phyloP scores from a whole-genome alignment of 2,113 vertebrate species.

The Caloenas nicobarica region DNA sequence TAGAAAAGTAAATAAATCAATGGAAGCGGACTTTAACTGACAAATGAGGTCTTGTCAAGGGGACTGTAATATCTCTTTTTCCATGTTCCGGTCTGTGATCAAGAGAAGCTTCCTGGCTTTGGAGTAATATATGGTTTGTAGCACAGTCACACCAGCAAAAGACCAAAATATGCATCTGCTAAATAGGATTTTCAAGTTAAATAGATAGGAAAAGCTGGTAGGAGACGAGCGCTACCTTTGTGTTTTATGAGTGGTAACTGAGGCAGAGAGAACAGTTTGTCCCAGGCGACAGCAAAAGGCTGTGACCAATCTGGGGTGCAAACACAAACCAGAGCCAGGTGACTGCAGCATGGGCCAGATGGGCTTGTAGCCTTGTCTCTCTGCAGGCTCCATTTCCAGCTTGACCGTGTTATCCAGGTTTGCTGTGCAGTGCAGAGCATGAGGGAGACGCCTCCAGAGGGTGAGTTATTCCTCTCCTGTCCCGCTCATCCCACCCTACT shows the following conservation, averaged over 20 bases:
- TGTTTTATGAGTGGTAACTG: neutral
- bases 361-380: neutral
- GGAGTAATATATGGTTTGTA: neutral
- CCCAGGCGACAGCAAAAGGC: neutral
- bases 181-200: neutral
- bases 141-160: neutral
- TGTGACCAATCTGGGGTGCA: neutral
- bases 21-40: neutral
- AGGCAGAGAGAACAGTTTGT: neutral
- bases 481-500: neutral
- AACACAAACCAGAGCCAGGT: neutral
- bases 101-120: neutral
- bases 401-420: rapidly evolving
- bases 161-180: neutral
- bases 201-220: neutral
- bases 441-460: neutral
- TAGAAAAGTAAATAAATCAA: neutral
- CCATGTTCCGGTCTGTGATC: neutral
- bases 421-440: rapidly evolving
- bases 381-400: neutral
- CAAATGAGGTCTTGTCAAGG: neutral
- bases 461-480: neutral
- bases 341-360: neutral
- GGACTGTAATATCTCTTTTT: neutral
- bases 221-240: neutral